phyloP scores from a whole-genome alignment of 53 echinoderm and acorn worm genomes.

The Crossaster papposus region DNA sequence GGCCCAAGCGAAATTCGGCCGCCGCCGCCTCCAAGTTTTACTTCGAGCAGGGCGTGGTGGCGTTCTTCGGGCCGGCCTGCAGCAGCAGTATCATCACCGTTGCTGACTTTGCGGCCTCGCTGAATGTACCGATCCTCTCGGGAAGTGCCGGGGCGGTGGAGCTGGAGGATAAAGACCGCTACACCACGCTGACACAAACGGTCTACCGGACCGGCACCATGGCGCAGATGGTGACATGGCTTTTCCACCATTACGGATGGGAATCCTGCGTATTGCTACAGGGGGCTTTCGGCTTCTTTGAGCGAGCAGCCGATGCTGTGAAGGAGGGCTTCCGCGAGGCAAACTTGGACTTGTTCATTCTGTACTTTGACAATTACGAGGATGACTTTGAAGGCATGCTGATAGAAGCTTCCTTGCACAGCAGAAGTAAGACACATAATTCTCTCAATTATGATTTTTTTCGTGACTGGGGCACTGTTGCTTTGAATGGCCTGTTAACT shows the following conservation, averaged over 20 bases:
- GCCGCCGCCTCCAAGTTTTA: constrained; percentile 29
- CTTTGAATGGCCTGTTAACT: too few relatives aligned
- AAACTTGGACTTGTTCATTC: background rate
- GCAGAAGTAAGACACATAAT: constrained; percentile 8
- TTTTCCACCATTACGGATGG: constrained; percentile 11
- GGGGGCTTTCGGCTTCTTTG: background rate
- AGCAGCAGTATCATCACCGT: constrained; percentile 61
- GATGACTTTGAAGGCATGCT: background rate
- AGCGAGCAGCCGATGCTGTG: background rate
- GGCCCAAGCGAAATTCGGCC: background rate
- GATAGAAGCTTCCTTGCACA: background rate
- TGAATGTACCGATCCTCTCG: constrained; percentile 76
- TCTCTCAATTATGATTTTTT: too few relatives aligned
- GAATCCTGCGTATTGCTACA: background rate
- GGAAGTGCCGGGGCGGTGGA: background rate
- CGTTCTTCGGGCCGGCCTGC: constrained; percentile 83
- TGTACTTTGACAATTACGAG: background rate
- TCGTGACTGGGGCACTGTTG: too few relatives aligned
- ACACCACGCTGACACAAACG: constrained; percentile 40
- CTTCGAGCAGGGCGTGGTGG: constrained; percentile 44
- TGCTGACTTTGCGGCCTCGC: constrained; percentile 70
- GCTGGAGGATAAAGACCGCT: constrained; percentile 63
- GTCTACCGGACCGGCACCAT: background rate
- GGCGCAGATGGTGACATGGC: background rate
- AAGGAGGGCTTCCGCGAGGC: background rate